Evolutionary conservation across 2,113 vertebrate genomes (phyloP).

Genomic region (Alethe castanea): DNA sequence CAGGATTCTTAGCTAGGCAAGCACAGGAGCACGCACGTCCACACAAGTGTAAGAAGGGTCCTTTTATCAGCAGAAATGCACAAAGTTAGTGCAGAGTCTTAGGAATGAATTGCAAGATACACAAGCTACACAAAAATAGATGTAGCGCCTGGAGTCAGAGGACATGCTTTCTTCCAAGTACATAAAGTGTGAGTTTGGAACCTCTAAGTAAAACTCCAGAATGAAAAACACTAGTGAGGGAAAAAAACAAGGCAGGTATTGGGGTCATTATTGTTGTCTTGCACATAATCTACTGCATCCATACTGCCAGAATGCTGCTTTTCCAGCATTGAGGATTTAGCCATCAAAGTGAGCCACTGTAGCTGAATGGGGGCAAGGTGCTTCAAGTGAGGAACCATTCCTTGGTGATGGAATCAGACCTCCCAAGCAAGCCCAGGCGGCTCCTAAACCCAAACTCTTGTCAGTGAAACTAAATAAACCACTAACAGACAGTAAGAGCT

Average conservation of each 20-base stretch:
- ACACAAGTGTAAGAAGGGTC: background rate
- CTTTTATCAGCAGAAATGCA: background rate
- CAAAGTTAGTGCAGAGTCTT: background rate
- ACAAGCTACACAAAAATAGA: background rate
- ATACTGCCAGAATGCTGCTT: background rate
- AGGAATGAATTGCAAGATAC: background rate
- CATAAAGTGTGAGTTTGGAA: background rate
- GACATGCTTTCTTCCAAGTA: background rate
- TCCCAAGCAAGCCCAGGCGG: slow-evolving; percentile 37
- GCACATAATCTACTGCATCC: background rate
- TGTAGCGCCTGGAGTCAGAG: background rate
- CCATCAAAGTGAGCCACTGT: slow-evolving; percentile 22
- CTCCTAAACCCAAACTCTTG: background rate
- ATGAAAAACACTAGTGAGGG: background rate
- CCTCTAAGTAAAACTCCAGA: background rate
- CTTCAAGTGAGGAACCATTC: slow-evolving; percentile 28
- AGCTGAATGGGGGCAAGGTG: slow-evolving; percentile 13
- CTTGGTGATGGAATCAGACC: slow-evolving; percentile 3
- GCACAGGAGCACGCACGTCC: background rate
- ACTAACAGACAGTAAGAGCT: background rate
- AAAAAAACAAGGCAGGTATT: background rate
- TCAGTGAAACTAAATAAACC: background rate
- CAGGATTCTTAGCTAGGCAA: background rate
- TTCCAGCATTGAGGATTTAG: background rate
- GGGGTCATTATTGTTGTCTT: background rate